Conservation (phyloP, 2,888 invertebrate species). For the Agrochola lota region DNA sequence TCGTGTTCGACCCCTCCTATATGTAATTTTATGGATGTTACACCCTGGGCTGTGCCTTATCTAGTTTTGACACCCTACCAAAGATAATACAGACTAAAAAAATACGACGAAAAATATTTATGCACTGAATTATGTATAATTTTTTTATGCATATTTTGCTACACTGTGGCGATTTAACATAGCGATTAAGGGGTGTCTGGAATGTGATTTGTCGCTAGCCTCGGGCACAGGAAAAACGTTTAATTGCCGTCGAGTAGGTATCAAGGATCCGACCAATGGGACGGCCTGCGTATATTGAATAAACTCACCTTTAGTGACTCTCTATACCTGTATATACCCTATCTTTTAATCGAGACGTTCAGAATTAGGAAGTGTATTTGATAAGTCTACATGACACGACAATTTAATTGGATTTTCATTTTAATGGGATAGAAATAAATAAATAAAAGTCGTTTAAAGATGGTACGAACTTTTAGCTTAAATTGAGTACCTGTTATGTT, state of each 20-base stretch:
- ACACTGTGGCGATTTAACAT: conserved; percentile 41
- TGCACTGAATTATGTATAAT: conserved; percentile 9
- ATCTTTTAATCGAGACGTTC: conserved; percentile 47
- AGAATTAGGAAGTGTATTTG: conserved; percentile 39
- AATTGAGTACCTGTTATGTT: no score
- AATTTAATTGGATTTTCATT: conserved; percentile 7
- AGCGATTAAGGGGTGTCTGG: conserved; percentile 71
- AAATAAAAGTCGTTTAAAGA: background rate
- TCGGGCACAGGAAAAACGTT: conserved; percentile 82
- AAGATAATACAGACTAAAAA: conserved; percentile 39
- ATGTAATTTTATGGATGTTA: conserved; percentile 84
- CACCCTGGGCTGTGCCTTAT: conserved; percentile 72
- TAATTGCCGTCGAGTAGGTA: conserved; percentile 87
- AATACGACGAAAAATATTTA: background rate
- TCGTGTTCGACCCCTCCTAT: conserved; percentile 70
- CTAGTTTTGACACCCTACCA: conserved; percentile 75
- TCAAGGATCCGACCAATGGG: conserved; percentile 85
- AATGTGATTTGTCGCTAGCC: conserved; percentile 86
- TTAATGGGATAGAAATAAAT: background rate
- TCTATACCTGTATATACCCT: conserved; percentile 43
- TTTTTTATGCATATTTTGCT: conserved; percentile 29
- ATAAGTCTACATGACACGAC: conserved; percentile 38
- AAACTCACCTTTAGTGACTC: conserved; percentile 56
- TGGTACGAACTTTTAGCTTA: background rate
- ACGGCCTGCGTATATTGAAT: conserved; percentile 79